Evolutionary conservation across 2,797 vertebrate species (phyloP).

Genomic region (Pyrocephalus nanus): DNA sequence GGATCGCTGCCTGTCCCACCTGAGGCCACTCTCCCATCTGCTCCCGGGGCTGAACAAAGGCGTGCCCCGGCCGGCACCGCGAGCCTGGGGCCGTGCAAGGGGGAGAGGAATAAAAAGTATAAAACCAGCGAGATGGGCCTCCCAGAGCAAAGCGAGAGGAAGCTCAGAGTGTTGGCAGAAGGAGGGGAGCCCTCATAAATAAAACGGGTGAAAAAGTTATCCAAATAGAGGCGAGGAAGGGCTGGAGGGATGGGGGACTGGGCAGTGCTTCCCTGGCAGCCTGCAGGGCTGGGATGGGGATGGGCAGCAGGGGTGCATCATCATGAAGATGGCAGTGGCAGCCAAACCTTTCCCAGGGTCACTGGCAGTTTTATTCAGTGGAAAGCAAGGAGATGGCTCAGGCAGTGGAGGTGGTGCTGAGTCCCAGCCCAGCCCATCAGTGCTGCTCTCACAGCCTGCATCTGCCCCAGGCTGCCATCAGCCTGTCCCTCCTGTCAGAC

Average conservation of each 20-base stretch:
- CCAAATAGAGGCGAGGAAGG: conserved; percentile 52
- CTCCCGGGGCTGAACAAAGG: conserved; percentile 47
- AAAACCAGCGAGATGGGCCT: not conserved
- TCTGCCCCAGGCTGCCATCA: not conserved
- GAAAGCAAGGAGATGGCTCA: not conserved
- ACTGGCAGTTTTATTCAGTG: not conserved
- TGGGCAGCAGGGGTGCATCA: not conserved
- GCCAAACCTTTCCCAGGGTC: not conserved
- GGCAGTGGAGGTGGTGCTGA: not conserved
- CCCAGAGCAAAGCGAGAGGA: conserved; percentile 31
- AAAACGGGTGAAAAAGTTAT: conserved; percentile 61
- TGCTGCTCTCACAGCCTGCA: not conserved
- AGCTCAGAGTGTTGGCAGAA: conserved; percentile 35
- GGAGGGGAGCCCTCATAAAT: conserved; percentile 45
- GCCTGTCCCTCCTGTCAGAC: not conserved
- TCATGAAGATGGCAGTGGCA: not conserved
- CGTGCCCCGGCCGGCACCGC: conserved; percentile 4
- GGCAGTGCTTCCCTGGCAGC: not conserved
- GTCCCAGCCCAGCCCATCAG: accelerated
- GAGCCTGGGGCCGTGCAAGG: conserved; percentile 7
- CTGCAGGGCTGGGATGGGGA: not conserved
- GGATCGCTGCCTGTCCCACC: not conserved
- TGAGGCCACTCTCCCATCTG: not conserved
- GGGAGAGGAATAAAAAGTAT: not conserved
- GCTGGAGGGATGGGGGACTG: not conserved